A percentile compares a stretch with the other conserved stretches of the same genome.
Conservation (phyloP, 2,797 vertebrate species). For the Eidolon dupreanum region DNA sequence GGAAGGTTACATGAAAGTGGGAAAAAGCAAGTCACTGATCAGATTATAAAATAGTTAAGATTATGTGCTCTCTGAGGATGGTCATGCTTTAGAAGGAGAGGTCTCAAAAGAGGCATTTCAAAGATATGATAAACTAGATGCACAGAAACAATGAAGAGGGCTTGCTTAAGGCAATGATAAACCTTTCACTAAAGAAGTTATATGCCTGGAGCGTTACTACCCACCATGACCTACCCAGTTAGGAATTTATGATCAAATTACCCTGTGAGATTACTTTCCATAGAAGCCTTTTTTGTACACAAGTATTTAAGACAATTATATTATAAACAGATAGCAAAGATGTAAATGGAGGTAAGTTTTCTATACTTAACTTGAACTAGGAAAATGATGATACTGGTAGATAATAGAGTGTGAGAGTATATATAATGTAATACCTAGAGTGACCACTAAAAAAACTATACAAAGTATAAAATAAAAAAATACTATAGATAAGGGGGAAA, state of each 20-base stretch:
- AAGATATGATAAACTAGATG: not conserved
- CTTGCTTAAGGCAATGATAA: not conserved
- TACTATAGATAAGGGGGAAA: not conserved
- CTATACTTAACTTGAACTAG: not conserved
- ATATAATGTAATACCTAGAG: not conserved
- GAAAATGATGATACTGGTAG: not conserved
- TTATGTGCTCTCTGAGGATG: not conserved
- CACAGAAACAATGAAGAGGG: not conserved
- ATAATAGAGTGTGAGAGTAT: not conserved
- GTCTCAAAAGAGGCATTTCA: not conserved
- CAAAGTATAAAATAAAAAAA: not conserved
- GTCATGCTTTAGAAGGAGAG: not conserved
- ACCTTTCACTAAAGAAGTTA: not conserved
- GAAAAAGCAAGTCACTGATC: not conserved
- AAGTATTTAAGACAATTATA: not conserved
- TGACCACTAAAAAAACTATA: not conserved
- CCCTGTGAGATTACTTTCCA: not conserved
- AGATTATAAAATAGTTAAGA: not conserved
- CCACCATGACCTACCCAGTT: not conserved
- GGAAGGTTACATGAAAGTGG: not conserved
- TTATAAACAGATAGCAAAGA: not conserved
- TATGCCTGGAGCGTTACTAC: not conserved
- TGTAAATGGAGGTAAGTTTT: slow-evolving; percentile 7
- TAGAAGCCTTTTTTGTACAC: not conserved
- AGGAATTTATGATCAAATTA: not conserved